Evolutionary conservation across 1,140 invertebrate genomes (phyloP).

Genomic region (Glomeris maerens): DNA sequence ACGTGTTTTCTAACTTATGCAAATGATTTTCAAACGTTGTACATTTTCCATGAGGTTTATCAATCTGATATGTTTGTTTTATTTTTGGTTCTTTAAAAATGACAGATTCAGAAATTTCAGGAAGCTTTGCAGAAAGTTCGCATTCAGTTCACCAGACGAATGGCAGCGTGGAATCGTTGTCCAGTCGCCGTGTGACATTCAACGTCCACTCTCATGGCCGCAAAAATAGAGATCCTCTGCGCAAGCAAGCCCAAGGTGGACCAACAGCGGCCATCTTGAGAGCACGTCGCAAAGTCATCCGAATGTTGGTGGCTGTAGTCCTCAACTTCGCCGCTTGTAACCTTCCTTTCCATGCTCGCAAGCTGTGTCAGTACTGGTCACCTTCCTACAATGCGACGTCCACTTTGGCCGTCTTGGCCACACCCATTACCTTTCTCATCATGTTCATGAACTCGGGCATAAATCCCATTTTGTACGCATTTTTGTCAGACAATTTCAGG

Average conservation of each 20-base stretch:
- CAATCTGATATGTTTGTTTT: too few relatives aligned
- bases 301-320: slow-evolving; percentile 67
- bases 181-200: too few relatives aligned
- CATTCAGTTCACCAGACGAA: too few relatives aligned
- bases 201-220: not conserved
- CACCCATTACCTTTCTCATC: slow-evolving; percentile 64
- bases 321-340: slow-evolving; percentile 70
- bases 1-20: too few relatives aligned
- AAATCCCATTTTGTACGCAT: slow-evolving; percentile 69
- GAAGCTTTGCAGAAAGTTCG: too few relatives aligned
- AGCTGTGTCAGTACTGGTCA: slow-evolving; percentile 61
- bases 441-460: slow-evolving; percentile 71
- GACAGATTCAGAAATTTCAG: too few relatives aligned
- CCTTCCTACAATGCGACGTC: slow-evolving; percentile 45
- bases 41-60: too few relatives aligned
- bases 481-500: slow-evolving; percentile 50
- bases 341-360: slow-evolving; percentile 63
- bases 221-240: not conserved
- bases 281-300: slow-evolving; percentile 33
- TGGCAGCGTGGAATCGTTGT: too few relatives aligned
- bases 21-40: too few relatives aligned
- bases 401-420: slow-evolving; percentile 54
- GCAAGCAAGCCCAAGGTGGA: slow-evolving; percentile 21
- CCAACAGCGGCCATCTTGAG: too few relatives aligned
- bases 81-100: too few relatives aligned